Percentiles rank a stretch among this genome's conserved stretches.
Conservation (phyloP, 2,888 invertebrate genomes). For the Caenorhabditis plicata region DNA sequence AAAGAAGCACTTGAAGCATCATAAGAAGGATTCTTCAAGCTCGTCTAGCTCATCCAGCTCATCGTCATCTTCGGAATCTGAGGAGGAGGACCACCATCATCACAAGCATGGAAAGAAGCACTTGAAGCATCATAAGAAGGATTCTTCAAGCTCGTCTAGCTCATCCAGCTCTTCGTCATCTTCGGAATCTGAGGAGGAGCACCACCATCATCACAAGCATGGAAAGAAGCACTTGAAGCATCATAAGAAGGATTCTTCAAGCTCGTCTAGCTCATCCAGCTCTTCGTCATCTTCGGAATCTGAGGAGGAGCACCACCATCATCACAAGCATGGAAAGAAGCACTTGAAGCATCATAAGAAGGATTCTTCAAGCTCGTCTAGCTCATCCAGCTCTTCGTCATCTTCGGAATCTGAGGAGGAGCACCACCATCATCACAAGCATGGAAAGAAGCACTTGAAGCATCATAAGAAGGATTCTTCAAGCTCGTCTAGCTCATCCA, state of each 20-base stretch:
- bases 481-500: neutral
- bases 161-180: conserved; percentile 6
- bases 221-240: conserved; percentile 15
- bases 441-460: neutral
- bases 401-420: neutral
- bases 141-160: conserved; percentile 1
- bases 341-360: conserved; percentile 28
- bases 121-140: conserved; percentile 9
- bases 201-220: conserved; percentile 5
- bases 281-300: conserved; percentile 17
- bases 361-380: neutral
- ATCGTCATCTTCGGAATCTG: conserved; percentile 7
- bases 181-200: conserved; percentile 17
- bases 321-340: conserved; percentile 18
- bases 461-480: conserved; percentile 1
- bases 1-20: neutral
- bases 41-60: conserved; percentile 6
- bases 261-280: conserved; percentile 14
- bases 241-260: conserved; percentile 10
- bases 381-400: conserved; percentile 9
- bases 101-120: conserved; percentile 17
- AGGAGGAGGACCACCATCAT: conserved; percentile 13
- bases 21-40: conserved; percentile 1
- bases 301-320: conserved; percentile 19
- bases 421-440: no score